phyloP scores from a whole-genome alignment of 2,797 vertebrate genomes.

The Gymnocypris eckloni region DNA sequence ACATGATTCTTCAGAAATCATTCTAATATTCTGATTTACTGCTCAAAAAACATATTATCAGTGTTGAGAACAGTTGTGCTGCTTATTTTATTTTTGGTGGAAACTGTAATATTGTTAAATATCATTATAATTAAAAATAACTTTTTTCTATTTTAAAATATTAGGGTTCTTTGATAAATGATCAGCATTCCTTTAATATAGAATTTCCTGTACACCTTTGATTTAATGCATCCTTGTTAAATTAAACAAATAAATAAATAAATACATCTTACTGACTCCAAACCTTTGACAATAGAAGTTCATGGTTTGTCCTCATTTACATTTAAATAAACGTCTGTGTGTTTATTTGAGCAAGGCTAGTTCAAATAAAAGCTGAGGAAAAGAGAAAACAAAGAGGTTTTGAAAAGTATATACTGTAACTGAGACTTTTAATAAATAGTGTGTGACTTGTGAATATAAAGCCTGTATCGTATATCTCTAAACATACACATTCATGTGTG shows the following conservation, averaged over 20 bases:
- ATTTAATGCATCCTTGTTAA: background rate
- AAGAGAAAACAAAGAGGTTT: background rate
- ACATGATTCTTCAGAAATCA: background rate
- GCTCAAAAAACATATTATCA: background rate
- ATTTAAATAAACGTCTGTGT: background rate
- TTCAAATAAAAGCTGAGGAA: background rate
- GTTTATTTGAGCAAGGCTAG: background rate
- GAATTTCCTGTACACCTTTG: background rate
- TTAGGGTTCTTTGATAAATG: background rate
- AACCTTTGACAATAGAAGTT: background rate
- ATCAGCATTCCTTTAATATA: background rate
- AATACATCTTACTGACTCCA: background rate
- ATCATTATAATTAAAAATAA: background rate
- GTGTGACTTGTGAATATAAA: slow-evolving; percentile 45
- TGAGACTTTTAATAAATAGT: slow-evolving; percentile 22
- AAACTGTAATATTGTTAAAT: background rate
- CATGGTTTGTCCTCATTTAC: slow-evolving; percentile 20
- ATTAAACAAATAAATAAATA: background rate
- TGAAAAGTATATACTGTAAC: background rate
- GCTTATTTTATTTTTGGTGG: background rate
- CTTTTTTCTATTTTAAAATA: background rate
- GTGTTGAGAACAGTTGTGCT: background rate
- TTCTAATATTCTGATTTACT: background rate
- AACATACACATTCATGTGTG: slow-evolving; percentile 4
- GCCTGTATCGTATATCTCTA: slow-evolving; percentile 20